Base-by-base conservation (phyloP, 2,797 vertebrate species). In the Rhabdophis nuchalis region DNA sequence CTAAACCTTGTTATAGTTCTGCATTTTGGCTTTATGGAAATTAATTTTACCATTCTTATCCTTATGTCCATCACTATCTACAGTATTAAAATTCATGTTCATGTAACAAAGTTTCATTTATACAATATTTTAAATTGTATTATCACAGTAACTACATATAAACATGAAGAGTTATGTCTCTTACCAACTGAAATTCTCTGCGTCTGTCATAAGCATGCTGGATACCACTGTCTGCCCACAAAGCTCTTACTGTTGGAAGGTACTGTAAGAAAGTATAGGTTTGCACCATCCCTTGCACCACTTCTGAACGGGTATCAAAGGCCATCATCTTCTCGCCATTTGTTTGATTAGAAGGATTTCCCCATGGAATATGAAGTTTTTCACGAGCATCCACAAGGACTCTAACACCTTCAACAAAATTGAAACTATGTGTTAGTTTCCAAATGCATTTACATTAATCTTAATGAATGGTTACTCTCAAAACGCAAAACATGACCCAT, bases 281-380 rank as follows among this genome's bases (percentile, higher is more conserved):
- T 96, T 99, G 99, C 96, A 99, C 98, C 97, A 98, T 98, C 64
- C 99, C 99, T 60, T 97, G 98, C 18, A 94, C 98, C 92, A 96
- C 96, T 16, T 97, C 96, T 0, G 99, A 98, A 0, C 99, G 98
- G 0, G 99, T 99, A 96, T 99, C 98, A 12, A 99, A 99, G 0
- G 98, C 98, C 99, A 99, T 99, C 97, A 99, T 94, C 36, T 94
- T 97, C 91, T 99, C 98, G 2, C 99, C 99, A 0, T 98, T 97
- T 41, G 92, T 94, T 94, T 99, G 98, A 97, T 99, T 99, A n/a
- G 97, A 94, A 0, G 97, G 95, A 92, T 99, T 98, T 89, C 98
- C 99, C 99, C 99, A 99, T 0, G 98, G 98, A 96, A 99, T 99
- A 97, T 99, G 99, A 92, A 99, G 98, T 96, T 99, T 99, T 96